Conservation (phyloP, 1,140 invertebrate species). For the Drosophila arawakana region DNA sequence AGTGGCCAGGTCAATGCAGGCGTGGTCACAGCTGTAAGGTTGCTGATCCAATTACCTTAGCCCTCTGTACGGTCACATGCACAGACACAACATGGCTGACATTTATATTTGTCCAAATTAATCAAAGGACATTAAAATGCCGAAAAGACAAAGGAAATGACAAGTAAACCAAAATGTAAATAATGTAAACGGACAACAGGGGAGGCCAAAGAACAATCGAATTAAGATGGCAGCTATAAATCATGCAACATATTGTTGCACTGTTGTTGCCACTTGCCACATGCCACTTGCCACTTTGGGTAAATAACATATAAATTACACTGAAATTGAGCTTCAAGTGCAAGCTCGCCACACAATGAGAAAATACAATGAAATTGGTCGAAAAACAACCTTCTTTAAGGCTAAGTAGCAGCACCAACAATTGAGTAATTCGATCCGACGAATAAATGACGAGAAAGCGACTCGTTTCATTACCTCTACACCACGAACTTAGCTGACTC, state of each 20-base stretch:
- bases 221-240: slow-evolving; percentile 68
- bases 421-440: slow-evolving; percentile 49
- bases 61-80: background rate
- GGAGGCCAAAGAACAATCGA: slow-evolving; percentile 42
- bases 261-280: background rate
- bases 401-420: slow-evolving; percentile 16
- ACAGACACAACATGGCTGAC: slow-evolving; percentile 24
- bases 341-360: slow-evolving; percentile 38
- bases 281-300: slow-evolving; percentile 41
- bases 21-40: slow-evolving; percentile 23
- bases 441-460: slow-evolving; percentile 21
- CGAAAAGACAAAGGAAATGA: slow-evolving; percentile 59
- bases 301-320: slow-evolving; percentile 77
- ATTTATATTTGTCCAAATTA: slow-evolving; percentile 76
- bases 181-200: slow-evolving; percentile 32
- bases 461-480: slow-evolving; percentile 59
- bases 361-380: slow-evolving; percentile 36
- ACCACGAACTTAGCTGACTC: slow-evolving; percentile 9
- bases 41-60: slow-evolving; percentile 51
- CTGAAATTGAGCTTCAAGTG: slow-evolving; percentile 66
- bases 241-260: slow-evolving; percentile 71
- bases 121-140: slow-evolving; percentile 60
- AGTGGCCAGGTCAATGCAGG: slow-evolving; percentile 7
- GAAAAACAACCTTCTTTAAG: slow-evolving; percentile 43
- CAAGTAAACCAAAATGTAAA: slow-evolving; percentile 47